A percentile compares a stretch with the other conserved stretches of the same genome.
Conservation (phyloP, 2,113 vertebrate species). For the Embiotoca jacksoni region DNA sequence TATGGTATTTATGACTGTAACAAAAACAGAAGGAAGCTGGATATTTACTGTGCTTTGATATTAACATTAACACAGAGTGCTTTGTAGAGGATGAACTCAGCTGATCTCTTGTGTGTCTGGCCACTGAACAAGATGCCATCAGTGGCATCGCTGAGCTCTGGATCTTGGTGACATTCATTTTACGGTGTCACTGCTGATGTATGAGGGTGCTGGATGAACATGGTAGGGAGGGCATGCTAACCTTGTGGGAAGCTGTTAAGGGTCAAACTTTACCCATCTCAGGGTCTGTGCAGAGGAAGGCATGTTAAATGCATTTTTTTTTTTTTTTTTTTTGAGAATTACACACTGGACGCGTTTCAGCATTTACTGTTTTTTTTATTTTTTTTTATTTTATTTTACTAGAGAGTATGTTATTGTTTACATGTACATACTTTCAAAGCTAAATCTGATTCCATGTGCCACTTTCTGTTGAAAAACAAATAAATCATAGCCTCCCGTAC, state of each 20-base stretch:
- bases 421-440: not conserved
- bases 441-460: not conserved
- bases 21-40: not conserved
- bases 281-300: constrained; percentile 51
- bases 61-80: not conserved
- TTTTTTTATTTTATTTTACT: not conserved
- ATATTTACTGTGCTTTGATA: constrained; percentile 12
- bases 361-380: not conserved
- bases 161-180: constrained; percentile 78
- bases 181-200: constrained; percentile 81
- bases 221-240: constrained; percentile 75
- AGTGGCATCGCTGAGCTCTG: constrained; percentile 57
- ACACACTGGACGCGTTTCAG: not conserved
- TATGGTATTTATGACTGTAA: not conserved
- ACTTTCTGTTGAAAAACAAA: constrained; percentile 1
- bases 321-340: not conserved
- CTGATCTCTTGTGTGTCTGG: constrained; percentile 46
- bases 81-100: constrained; percentile 30
- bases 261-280: constrained; percentile 64
- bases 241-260: constrained; percentile 76
- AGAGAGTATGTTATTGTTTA: not conserved
- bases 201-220: constrained; percentile 73
- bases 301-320: not conserved
- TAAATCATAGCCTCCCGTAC: not conserved
- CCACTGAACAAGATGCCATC: constrained; percentile 51